A percentile compares a stretch with the other conserved stretches of the same genome.
Evolutionary conservation across 2,888 invertebrate genomes (phyloP).

Genomic region (Tryphoninae sp.): DNA sequence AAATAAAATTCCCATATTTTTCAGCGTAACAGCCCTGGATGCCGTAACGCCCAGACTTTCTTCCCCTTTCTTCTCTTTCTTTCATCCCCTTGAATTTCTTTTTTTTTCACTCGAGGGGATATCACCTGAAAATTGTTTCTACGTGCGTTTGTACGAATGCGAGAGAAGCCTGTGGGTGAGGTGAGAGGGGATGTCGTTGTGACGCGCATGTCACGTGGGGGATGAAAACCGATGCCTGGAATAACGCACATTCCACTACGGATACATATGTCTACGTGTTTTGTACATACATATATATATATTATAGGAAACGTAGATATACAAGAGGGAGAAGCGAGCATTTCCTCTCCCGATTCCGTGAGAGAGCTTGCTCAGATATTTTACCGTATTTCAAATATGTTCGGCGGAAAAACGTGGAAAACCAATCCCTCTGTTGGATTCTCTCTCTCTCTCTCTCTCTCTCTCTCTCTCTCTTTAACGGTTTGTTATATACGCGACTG

Average conservation of each 20-base stretch:
- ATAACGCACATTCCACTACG: slow-evolving; percentile 29
- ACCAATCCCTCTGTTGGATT: slow-evolving; percentile 56
- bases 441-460: background rate
- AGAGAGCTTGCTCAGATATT: slow-evolving; percentile 59
- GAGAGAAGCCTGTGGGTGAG: background rate
- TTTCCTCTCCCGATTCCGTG: slow-evolving; percentile 35
- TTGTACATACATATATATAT: slow-evolving; percentile 5
- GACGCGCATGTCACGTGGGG: slow-evolving; percentile 36
- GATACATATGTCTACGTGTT: slow-evolving; percentile 13
- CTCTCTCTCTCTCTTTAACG: background rate
- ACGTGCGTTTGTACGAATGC: slow-evolving; percentile 6
- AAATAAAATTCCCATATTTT: slow-evolving; percentile 41
- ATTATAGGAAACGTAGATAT: slow-evolving; percentile 29
- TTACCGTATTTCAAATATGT: slow-evolving; percentile 58
- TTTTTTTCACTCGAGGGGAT: slow-evolving; percentile 22
- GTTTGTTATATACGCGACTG: background rate
- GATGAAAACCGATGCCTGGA: slow-evolving; percentile 51
- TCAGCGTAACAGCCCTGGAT: slow-evolving; percentile 24
- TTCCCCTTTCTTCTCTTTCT: background rate
- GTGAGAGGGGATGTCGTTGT: slow-evolving; percentile 3
- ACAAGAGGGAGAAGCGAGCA: slow-evolving; percentile 6
- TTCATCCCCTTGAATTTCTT: slow-evolving; percentile 1
- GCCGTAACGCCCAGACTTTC: background rate
- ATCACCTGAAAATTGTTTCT: slow-evolving; percentile 59
- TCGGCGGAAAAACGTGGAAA: slow-evolving; percentile 47